Conservation (phyloP, 2,888 invertebrate genomes). For the Lycaena phlaeas region DNA sequence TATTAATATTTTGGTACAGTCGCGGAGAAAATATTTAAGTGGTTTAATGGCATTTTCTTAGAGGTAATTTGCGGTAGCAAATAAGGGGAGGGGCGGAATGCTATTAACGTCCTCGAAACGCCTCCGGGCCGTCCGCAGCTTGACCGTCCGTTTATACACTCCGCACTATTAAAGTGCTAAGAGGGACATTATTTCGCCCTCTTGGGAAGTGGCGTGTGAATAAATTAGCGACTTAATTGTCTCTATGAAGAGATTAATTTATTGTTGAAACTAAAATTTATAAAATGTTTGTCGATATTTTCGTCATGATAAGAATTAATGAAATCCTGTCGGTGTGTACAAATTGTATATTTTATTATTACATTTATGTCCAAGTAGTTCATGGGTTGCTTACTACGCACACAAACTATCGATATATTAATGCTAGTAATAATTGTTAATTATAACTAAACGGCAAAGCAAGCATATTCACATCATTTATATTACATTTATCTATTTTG, state of each 20-base stretch:
- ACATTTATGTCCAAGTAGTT: no score
- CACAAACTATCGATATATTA: no score
- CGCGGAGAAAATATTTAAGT: slow-evolving; percentile 17
- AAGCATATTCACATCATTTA: no score
- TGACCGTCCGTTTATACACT: slow-evolving; percentile 49
- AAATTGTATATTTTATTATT: no score
- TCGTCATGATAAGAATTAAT: no score
- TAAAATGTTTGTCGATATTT: no score
- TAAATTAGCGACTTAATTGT: slow-evolving; percentile 66
- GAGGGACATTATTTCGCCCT: slow-evolving; percentile 62
- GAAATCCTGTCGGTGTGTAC: no score
- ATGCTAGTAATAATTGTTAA: no score
- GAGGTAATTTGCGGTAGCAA: slow-evolving; percentile 54
- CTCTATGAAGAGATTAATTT: slow-evolving; percentile 26
- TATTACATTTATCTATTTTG: no score
- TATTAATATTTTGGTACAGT: slow-evolving; percentile 58
- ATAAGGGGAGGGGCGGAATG: slow-evolving; percentile 53
- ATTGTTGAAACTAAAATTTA: no score
- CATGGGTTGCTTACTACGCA: no score
- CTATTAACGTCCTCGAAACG: slow-evolving; percentile 53
- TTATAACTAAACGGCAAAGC: no score
- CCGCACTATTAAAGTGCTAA: slow-evolving; percentile 69
- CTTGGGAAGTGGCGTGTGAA: slow-evolving; percentile 58
- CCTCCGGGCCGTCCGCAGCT: slow-evolving; percentile 54
- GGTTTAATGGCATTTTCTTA: slow-evolving; percentile 25